These are phyloP conservation scores for Alligator mississippiensis DNA, from an alignment of 2,113 vertebrate species.

Conservation along the genomic window DNA sequence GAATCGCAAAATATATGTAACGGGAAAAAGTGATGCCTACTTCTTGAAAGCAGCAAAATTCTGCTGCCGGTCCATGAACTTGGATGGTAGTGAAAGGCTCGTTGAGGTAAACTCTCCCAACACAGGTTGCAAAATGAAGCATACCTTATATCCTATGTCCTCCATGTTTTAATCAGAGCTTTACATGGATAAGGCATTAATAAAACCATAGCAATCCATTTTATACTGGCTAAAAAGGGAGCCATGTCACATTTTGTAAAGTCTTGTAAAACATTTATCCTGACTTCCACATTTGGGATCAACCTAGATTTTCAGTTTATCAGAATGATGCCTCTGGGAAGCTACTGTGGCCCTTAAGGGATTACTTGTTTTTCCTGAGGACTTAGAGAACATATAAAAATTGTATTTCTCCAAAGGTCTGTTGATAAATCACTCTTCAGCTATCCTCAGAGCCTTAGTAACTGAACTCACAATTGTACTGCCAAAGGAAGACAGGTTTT, in stretches of 20 bases:
- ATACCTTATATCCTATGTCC: not conserved
- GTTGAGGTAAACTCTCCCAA: not conserved
- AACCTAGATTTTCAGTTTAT: not conserved
- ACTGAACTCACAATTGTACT: not conserved
- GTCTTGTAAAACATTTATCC: not conserved
- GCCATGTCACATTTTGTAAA: not conserved
- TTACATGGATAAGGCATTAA: not conserved
- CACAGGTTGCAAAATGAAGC: not conserved
- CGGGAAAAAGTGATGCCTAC: not conserved
- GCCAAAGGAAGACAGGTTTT: not conserved
- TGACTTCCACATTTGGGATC: not conserved
- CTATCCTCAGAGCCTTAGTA: not conserved
- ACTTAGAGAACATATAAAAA: not conserved
- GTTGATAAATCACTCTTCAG: not conserved
- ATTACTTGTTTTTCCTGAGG: not conserved
- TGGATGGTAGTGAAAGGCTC: not conserved
- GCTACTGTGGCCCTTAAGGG: not conserved
- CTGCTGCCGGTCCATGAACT: not conserved
- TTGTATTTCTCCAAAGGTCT: not conserved
- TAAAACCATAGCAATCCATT: not conserved
- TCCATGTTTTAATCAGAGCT: not conserved
- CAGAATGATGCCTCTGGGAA: not conserved
- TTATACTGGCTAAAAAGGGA: not conserved
- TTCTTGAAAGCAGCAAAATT: constrained; percentile 24
- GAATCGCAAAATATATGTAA: constrained; percentile 5